Percentiles rank a stretch among this genome's conserved stretches.
Conservation (phyloP, 2,113 vertebrate species). For the Gymnogyps californianus region DNA sequence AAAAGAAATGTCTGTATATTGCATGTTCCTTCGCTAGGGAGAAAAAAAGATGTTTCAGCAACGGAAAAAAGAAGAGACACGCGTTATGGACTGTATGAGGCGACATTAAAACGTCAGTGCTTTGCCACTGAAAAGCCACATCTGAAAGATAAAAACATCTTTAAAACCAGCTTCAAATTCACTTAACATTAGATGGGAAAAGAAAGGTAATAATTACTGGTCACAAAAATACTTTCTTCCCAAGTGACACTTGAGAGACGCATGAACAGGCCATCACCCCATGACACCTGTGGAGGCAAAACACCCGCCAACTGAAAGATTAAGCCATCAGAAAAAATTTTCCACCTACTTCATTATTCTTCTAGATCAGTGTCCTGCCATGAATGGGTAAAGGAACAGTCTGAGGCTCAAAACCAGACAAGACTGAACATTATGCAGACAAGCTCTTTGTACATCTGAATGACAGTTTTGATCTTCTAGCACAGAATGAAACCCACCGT, state of each 20-base stretch:
- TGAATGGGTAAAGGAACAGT: neutral
- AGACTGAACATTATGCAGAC: neutral
- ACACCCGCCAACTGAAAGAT: fast-evolving
- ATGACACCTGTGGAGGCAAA: neutral
- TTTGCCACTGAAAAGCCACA: neutral
- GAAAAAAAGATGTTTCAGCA: neutral
- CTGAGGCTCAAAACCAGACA: neutral
- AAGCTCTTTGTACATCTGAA: neutral
- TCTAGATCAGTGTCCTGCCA: neutral
- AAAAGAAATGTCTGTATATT: neutral
- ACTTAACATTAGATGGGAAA: neutral
- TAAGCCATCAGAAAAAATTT: neutral
- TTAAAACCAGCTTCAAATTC: neutral
- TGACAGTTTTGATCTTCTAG: neutral
- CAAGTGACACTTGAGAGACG: neutral
- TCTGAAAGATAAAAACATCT: neutral
- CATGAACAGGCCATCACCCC: neutral
- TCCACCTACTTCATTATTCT: neutral
- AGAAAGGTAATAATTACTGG: neutral
- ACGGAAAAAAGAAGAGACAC: neutral
- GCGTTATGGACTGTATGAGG: neutral
- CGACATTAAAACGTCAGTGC: neutral
- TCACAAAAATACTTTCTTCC: neutral
- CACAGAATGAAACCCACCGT: neutral
- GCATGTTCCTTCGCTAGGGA: neutral